Base-by-base conservation (phyloP, 2,888 invertebrate species). In the Leptura quadrifasciata region DNA sequence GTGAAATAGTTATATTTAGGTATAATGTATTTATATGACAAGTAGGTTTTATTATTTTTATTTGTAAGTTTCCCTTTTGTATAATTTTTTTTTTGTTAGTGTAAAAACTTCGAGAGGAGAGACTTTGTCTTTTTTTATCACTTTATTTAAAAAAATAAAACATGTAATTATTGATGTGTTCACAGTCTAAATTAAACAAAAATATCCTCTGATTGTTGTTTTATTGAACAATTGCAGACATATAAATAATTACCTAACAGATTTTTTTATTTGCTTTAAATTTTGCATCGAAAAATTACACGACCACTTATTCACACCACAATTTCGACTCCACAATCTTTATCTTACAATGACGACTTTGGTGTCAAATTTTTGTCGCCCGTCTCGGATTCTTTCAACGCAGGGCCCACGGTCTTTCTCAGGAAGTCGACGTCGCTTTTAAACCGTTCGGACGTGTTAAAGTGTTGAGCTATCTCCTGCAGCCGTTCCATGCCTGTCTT, bases 1-100 rank as follows among this genome's bases (percentile, higher is more conserved):
- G 85, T 84, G 84, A 85, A 83, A 84, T 85, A 85, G 83, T 82
- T 83, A 79, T 81, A 83, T 81, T 84, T 85, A 79, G 80, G 74
- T 80, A 80, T 76, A 74, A 76, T 80, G 79, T 80, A 80, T 80
- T 80, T 80, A 80, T 80, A 80, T 77, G 69, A 78, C 74, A 72
- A 77, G 75, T 78, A 80, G 73, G 76, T 75, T 74, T 79, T 79
- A 76, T 78, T 80, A 75, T 77, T 70, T 76, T 69, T 76, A 65
- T 58, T 18, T 68, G 31, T 68, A 31, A 15, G 31, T 31, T 57
- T 57, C 12, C 75, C 78, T 79, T 78, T 79, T 81, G 79, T 77
- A 79, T 76, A 77, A 75, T 79, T 79, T 81, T 69, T 81, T 69
- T 18, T 58, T 79, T 74, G 70, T 81, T 81, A 74, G 78, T 79